Conservation (phyloP, 2,888 invertebrate genomes). For the Thecophora atra region DNA sequence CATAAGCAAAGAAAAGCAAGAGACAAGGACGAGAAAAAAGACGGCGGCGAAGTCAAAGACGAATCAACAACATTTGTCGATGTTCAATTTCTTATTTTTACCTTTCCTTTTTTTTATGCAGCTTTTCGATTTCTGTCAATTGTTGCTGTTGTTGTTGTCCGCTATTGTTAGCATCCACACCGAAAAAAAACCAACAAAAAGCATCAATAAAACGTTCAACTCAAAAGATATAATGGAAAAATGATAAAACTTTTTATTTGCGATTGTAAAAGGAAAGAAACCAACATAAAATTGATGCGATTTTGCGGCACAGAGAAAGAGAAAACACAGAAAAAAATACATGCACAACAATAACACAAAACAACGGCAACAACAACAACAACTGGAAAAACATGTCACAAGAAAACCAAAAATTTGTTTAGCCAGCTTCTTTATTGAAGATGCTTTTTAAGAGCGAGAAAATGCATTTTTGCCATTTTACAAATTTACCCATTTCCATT, state of each 20-base stretch:
- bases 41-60: too few species aligned
- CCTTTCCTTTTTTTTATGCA: not conserved
- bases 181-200: too few species aligned
- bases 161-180: not conserved
- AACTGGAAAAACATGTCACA: constrained; percentile 14
- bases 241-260: constrained; percentile 33
- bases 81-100: not conserved
- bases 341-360: too few species aligned
- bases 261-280: not conserved
- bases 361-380: not conserved
- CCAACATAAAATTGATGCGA: constrained; percentile 12
- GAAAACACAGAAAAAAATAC: not conserved
- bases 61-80: too few species aligned
- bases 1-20: too few species aligned
- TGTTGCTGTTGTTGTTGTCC: constrained; percentile 10
- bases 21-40: too few species aligned
- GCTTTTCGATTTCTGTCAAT: not conserved
- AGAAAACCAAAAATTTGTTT: constrained; percentile 29
- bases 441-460: not conserved
- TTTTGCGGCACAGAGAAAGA: not conserved
- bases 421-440: constrained; percentile 18
- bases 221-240: constrained; percentile 33
- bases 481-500: too few species aligned
- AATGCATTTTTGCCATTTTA: not conserved
- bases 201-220: constrained; percentile 34